A percentile compares a stretch with the other conserved stretches of the same genome.
Conservation (phyloP, 2,888 invertebrate genomes). For the Cephus runcator region DNA sequence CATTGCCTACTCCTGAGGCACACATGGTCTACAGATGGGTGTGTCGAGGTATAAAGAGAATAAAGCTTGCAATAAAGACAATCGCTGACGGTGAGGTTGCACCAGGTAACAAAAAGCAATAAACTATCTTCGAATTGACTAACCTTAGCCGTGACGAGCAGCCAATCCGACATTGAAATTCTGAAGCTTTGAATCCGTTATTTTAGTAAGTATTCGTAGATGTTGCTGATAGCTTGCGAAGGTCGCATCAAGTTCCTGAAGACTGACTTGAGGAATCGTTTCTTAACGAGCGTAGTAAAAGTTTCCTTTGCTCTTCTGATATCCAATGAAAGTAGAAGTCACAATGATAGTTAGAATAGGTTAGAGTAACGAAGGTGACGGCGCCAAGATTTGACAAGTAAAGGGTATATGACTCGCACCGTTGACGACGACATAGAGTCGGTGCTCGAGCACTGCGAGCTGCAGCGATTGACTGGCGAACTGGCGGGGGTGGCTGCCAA, state of each 20-base stretch:
- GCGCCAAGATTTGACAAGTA: not conserved
- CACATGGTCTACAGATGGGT: constrained; percentile 22
- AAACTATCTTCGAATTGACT: not conserved
- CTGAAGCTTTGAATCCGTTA: not conserved
- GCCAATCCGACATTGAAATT: not conserved
- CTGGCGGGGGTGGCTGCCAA: not conserved
- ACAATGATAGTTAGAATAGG: not conserved
- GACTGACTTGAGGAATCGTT: not conserved
- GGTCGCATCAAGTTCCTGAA: not conserved
- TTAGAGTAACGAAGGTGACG: not conserved
- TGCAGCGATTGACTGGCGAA: not conserved
- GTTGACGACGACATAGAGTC: not conserved
- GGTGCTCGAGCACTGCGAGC: not conserved
- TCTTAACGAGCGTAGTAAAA: not conserved
- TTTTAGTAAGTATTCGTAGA: not conserved
- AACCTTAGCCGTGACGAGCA: not conserved
- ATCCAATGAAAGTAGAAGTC: not conserved
- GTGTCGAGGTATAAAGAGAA: constrained; percentile 9
- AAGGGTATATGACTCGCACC: not conserved
- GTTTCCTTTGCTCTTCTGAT: not conserved
- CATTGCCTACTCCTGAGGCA: constrained; percentile 28
- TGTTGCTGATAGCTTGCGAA: not conserved
- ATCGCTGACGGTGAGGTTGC: not conserved
- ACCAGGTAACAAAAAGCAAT: not conserved
- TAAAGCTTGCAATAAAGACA: not conserved